Base-by-base conservation (phyloP, 1,140 invertebrate species). In the Delia radicum region DNA sequence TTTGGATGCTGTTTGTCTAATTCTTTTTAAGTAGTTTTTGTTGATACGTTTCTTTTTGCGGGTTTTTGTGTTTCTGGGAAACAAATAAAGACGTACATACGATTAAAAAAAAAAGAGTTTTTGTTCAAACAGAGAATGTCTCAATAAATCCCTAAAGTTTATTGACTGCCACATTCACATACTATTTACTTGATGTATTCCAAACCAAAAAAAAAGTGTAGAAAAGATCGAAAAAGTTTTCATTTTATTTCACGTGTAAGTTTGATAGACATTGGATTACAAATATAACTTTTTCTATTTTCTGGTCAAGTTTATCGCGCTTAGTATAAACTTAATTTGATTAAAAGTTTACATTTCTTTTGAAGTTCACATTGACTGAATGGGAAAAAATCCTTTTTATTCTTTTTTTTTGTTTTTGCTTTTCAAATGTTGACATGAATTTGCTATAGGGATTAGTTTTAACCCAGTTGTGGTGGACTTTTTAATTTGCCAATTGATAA, bases 311-410 rank as follows among this genome's bases (percentile, higher is more conserved):
- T 55, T 55, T 55, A 55, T 8, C 18, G 42, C 15, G 48, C n/a
- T 55, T 55, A 55, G 48, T 55, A 48, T 48, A 48, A 48, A 48
- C 15, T 69, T 69, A 21, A 37, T 69, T 33, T 69, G 65, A 69
- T 37, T 37, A 69, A 69, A 69, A 69, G 65, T 37, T 69, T 37
- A n/a, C 65, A 33, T 69, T 69, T 37, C 48, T 55, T 55, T 55
- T 24, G 18, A 55, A 18, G 0, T 21, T 21, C 48, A n/a, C 48
- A 55, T 55, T n/a, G 24, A 21, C 24, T 3, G 18, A 55, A 55
- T 55, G 4, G n/a, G 24, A 8, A 55, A 55, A 24, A 6, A 13
- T 33, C 31, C 10, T 10, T 5, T 33, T 33, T 33, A 15, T 15
- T 48, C 15, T n/a, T n/a, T n/a, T 48, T 5, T 46, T 46, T 46